Evolutionary conservation across 2,888 invertebrate genomes (phyloP).

Genomic region (Nemurella pictetii): DNA sequence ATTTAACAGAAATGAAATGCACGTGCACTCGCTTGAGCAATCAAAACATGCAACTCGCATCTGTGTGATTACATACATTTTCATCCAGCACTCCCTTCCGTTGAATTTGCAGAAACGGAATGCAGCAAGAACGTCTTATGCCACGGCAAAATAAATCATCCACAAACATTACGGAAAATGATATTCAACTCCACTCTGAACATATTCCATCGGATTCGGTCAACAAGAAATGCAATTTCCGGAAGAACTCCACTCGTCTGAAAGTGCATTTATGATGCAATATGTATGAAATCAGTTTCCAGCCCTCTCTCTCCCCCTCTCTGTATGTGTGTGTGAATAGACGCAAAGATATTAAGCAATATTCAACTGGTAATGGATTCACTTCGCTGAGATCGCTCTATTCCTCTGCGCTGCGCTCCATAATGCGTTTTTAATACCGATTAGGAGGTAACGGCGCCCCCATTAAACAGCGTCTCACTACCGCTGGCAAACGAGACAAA

Average conservation of each 20-base stretch:
- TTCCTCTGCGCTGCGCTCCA: too few relatives aligned
- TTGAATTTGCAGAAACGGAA: background rate
- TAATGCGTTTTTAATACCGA: background rate
- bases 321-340: background rate
- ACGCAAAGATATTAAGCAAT: background rate
- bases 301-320: too few relatives aligned
- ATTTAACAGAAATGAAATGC: background rate
- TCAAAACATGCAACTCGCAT: background rate
- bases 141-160: background rate
- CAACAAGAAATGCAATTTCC: slow-evolving; percentile 17
- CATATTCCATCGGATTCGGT: background rate
- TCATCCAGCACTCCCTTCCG: background rate
- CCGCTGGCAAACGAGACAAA: background rate
- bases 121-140: background rate
- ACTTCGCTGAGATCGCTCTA: background rate
- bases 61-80: background rate
- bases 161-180: background rate
- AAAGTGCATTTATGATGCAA: slow-evolving; percentile 11
- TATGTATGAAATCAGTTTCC: background rate
- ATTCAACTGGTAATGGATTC: background rate
- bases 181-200: background rate
- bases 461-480: background rate
- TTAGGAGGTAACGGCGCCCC: background rate
- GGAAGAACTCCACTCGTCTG: background rate
- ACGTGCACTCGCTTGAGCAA: background rate